Conservation (phyloP, 2,888 invertebrate genomes). For the Pseudococcus jackbeardsleyi region DNA sequence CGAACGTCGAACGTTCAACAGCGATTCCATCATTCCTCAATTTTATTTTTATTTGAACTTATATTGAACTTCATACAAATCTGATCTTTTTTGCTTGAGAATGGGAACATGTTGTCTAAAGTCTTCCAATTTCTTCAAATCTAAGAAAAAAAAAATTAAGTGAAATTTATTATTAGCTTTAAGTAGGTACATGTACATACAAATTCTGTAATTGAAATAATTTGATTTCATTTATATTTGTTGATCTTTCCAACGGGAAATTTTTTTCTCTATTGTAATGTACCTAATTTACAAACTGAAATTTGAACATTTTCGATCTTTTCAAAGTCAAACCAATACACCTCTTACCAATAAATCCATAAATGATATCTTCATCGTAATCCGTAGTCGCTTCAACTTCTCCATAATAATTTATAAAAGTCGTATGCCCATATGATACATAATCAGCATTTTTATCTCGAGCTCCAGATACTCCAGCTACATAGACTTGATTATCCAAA, state of each 20-base stretch:
- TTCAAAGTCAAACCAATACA: too few species aligned
- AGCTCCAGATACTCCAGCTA: conserved; percentile 88
- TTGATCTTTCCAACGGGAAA: too few species aligned
- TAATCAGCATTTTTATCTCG: conserved; percentile 80
- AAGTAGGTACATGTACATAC: too few species aligned
- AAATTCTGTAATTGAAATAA: too few species aligned
- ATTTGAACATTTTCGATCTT: too few species aligned
- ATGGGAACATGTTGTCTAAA: conserved; percentile 89
- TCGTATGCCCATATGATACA: conserved; percentile 90
- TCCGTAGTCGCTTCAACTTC: conserved; percentile 79
- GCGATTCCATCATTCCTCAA: too few species aligned
- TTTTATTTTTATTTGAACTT: too few species aligned
- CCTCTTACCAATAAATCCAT: conserved; percentile 81
- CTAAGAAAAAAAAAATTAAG: conserved; percentile 71
- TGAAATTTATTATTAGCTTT: neutral
- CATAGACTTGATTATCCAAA: conserved; percentile 89
- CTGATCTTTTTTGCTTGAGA: conserved; percentile 79
- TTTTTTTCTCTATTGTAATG: too few species aligned
- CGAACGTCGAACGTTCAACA: too few species aligned
- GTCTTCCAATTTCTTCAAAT: conserved; percentile 80
- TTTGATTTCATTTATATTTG: too few species aligned
- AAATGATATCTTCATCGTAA: conserved; percentile 79
- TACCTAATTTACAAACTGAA: too few species aligned
- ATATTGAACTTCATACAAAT: conserved; percentile 78
- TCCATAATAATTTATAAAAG: conserved; percentile 88